Base-by-base conservation (phyloP, 2,888 invertebrate genomes). In the Netelia inedita region DNA sequence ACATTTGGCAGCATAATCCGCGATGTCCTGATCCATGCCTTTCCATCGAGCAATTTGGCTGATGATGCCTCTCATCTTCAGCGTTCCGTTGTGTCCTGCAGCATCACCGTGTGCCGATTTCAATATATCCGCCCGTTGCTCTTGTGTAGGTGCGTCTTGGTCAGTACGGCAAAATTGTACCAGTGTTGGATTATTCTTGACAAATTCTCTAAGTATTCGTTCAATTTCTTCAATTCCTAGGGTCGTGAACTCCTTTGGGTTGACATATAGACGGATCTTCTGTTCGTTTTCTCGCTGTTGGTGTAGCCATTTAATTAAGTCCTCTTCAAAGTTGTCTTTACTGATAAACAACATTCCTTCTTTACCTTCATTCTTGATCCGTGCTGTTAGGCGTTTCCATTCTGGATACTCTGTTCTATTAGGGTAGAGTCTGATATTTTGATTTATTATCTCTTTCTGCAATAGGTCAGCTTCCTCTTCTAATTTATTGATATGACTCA, bases 1-100 rank as follows among this genome's bases (percentile, higher is more conserved):
- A 28, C 73, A 73, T 9, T 73, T 73, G 2, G 61, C 73, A 6
- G 73, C 74, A 14, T 63, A 74, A 11, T 74, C 74, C 16, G 63
- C 74, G 35, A 74, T 74, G 35, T 74, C 74, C 35, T 74, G 74
- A 8, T 74, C 50, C 63, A 74, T 74, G 6, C 74, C 74, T 63
- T 50, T 74, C 74, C 63, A 74, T 53, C 74, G 63, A 11, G 74
- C 74, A 6, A 63, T 63, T 63, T 74, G 74, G 2, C 11, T 63
- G 35, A 74, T 63, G 6, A 63, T 75, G 9, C 6, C 74, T 9
- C 63, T 74, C 63, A 74, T 74, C 21, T 74, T 74, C 10, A 63
- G 6, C 35, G 74, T 74, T 16, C 63, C 74, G 28, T 74, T 74
- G n/a, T 74, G 74, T 46, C 74, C 74, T 11, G 74, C 53, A 14